phyloP scores from a whole-genome alignment of 2,888 invertebrate genomes.

The Bembecia ichneumoniformis region DNA sequence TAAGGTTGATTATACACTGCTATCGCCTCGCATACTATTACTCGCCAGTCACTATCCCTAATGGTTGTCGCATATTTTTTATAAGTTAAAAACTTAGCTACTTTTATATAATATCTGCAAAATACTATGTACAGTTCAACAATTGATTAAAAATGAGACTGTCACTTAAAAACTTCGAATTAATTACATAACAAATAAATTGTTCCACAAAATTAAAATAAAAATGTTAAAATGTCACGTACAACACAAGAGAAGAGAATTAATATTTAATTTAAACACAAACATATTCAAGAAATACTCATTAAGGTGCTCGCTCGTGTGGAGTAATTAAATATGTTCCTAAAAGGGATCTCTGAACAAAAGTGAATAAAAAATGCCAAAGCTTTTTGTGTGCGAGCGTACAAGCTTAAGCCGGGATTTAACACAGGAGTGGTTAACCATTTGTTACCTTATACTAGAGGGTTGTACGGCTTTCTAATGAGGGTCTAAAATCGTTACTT shows the following conservation, averaged over 20 bases:
- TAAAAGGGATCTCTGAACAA: not conserved
- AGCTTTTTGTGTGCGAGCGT: constrained; percentile 6
- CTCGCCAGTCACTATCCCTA: too few species aligned
- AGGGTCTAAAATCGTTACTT: not conserved
- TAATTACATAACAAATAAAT: not conserved
- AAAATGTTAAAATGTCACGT: not conserved
- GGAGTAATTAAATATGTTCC: not conserved
- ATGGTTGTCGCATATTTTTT: too few species aligned
- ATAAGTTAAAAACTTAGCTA: too few species aligned
- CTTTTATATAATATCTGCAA: too few species aligned
- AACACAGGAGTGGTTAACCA: constrained; percentile 36
- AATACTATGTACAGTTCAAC: too few species aligned
- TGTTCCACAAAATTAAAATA: too few species aligned
- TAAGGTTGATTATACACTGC: too few species aligned
- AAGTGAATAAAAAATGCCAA: not conserved
- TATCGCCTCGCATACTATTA: too few species aligned
- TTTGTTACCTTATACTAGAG: constrained; percentile 27
- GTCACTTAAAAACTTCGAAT: not conserved
- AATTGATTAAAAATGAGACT: too few species aligned
- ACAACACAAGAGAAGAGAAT: not conserved
- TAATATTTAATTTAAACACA: not conserved
- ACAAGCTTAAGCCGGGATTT: constrained; percentile 27
- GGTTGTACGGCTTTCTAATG: constrained; percentile 22
- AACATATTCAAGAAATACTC: not conserved
- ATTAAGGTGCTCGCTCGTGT: not conserved